Evolutionary conservation across 1,140 invertebrate genomes (phyloP).

Genomic region (Pseudomyrmex flavicornis): DNA sequence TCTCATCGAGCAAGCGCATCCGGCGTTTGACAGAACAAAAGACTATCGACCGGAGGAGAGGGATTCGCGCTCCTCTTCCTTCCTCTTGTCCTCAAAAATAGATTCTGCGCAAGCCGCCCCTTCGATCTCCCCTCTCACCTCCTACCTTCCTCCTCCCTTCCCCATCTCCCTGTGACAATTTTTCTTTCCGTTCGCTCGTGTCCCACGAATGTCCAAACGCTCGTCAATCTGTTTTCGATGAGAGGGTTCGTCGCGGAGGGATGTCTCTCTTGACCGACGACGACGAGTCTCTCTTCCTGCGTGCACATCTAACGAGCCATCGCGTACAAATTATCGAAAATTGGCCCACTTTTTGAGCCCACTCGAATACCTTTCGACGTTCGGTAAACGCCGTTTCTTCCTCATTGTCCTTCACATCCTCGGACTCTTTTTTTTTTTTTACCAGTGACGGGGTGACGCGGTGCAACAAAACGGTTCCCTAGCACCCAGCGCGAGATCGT

Average conservation of each 20-base stretch:
- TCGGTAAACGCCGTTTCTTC: constrained; percentile 51
- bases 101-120: constrained; percentile 50
- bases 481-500: constrained; percentile 19
- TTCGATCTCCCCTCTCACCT: background rate
- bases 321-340: constrained; percentile 81
- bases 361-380: constrained; percentile 45
- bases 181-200: constrained; percentile 33
- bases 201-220: constrained; percentile 22
- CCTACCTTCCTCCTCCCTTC: background rate
- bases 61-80: constrained; percentile 11
- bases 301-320: constrained; percentile 58
- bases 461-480: background rate
- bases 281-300: constrained; percentile 30
- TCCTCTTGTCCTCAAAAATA: constrained; percentile 69
- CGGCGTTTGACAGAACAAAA: constrained; percentile 85
- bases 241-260: constrained; percentile 17
- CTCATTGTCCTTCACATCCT: constrained; percentile 52
- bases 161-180: background rate
- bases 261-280: constrained; percentile 10
- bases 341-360: constrained; percentile 77
- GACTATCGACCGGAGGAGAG: constrained; percentile 80
- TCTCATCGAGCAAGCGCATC: constrained; percentile 73
- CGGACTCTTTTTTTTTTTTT: constrained; percentile 7
- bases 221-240: background rate
- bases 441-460: background rate